phyloP scores from a whole-genome alignment of 2,888 invertebrate genomes.

The Octonoba sinensis region DNA sequence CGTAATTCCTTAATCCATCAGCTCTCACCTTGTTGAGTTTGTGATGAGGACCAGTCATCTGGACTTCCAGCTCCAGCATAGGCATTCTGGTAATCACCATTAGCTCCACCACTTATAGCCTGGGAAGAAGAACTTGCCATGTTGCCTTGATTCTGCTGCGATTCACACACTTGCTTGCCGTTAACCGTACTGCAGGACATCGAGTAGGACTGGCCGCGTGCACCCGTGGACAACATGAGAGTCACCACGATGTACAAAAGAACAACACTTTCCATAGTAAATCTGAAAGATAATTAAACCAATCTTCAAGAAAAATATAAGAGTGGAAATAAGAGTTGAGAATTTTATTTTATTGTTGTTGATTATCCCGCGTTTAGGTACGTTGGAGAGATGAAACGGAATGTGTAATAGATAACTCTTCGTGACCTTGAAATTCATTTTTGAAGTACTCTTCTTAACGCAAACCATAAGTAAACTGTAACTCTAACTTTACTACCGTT shows the following conservation, averaged over 20 bases:
- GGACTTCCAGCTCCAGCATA: conserved; percentile 14
- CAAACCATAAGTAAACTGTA: too few species aligned
- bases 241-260: conserved; percentile 6
- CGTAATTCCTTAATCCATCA: too few species aligned
- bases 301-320: neutral
- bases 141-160: conserved; percentile 10
- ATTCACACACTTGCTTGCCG: conserved; percentile 11
- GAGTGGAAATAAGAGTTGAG: neutral
- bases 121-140: conserved; percentile 2
- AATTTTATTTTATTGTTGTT: too few species aligned
- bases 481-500: too few species aligned
- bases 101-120: neutral
- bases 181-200: conserved; percentile 31
- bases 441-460: too few species aligned
- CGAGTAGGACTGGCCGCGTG: conserved; percentile 6
- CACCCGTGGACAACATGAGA: conserved; percentile 19
- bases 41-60: neutral
- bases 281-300: neutral
- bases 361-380: too few species aligned
- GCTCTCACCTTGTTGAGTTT: neutral
- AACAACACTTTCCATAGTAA: conserved; percentile 10
- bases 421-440: too few species aligned
- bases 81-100: neutral
- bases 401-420: too few species aligned
- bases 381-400: too few species aligned